These are phyloP conservation scores for Anhinga rufa DNA, from an alignment of 2,113 vertebrate species.

Conservation along the genomic window DNA sequence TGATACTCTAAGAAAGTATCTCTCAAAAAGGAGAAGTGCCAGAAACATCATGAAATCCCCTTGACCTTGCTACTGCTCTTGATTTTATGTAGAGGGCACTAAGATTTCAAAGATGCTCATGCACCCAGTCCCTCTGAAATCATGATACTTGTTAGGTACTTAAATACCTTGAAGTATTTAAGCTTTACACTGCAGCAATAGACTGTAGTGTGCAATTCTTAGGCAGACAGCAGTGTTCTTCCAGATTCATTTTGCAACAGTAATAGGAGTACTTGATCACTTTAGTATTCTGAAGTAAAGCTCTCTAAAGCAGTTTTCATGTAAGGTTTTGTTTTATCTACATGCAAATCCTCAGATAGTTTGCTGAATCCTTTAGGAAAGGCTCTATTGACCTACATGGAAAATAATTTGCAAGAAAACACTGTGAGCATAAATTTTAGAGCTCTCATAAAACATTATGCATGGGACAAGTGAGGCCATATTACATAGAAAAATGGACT, in stretches of 20 bases:
- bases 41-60: not conserved
- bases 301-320: not conserved
- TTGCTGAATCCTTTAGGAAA: not conserved
- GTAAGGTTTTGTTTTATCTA: not conserved
- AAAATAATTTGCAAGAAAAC: slow-evolving; percentile 35
- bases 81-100: not conserved
- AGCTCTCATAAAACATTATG: slow-evolving; percentile 51
- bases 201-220: not conserved
- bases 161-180: not conserved
- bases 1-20: not conserved
- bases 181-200: not conserved
- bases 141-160: not conserved
- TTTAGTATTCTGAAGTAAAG: not conserved
- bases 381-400: not conserved
- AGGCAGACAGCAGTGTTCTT: not conserved
- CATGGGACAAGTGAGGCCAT: not conserved
- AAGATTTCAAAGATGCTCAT: not conserved
- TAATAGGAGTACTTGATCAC: not conserved
- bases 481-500: slow-evolving; percentile 26
- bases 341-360: not conserved
- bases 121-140: not conserved
- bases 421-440: slow-evolving; percentile 3
- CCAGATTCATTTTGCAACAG: not conserved
- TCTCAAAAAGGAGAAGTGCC: not conserved
- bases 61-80: not conserved